Percentiles rank a stretch among this genome's conserved stretches.
phyloP scores from a whole-genome alignment of 2,888 invertebrate species.

The Philopedon plagiatum region DNA sequence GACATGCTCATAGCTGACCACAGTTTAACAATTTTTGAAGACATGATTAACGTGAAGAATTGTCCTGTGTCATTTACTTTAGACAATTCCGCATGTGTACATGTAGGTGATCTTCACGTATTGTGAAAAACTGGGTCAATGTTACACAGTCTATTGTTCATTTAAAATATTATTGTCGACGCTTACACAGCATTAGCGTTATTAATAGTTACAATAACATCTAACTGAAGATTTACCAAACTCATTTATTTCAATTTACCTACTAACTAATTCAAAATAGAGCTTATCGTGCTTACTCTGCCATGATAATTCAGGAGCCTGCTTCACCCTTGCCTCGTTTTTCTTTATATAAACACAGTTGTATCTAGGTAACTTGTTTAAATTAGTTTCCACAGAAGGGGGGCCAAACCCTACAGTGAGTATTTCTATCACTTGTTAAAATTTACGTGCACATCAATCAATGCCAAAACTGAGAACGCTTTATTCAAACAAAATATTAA shows the following conservation, averaged over 20 bases:
- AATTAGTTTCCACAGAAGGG: slow-evolving; percentile 7
- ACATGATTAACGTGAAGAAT: too few relatives aligned
- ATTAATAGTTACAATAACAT: background rate
- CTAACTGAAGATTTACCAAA: background rate
- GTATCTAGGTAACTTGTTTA: background rate
- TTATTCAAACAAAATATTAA: slow-evolving; percentile 36
- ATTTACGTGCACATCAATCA: slow-evolving; percentile 27
- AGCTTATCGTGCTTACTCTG: too few relatives aligned
- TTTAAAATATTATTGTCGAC: too few relatives aligned
- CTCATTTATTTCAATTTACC: background rate
- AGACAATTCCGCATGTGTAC: too few relatives aligned
- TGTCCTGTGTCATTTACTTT: too few relatives aligned
- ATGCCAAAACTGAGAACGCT: slow-evolving; percentile 24
- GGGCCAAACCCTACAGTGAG: slow-evolving; percentile 5
- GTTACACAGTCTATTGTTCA: too few relatives aligned
- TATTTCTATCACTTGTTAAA: slow-evolving; percentile 28
- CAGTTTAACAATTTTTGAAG: too few relatives aligned
- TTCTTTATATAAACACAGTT: slow-evolving; percentile 12
- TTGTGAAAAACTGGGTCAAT: too few relatives aligned
- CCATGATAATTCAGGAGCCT: too few relatives aligned
- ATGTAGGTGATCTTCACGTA: too few relatives aligned
- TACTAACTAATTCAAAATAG: background rate
- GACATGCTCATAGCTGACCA: too few relatives aligned
- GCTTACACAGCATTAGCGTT: background rate
- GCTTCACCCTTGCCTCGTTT: background rate